These are phyloP conservation scores for Lagria hirta DNA, from an alignment of 2,888 invertebrate species.

Conservation along the genomic window DNA sequence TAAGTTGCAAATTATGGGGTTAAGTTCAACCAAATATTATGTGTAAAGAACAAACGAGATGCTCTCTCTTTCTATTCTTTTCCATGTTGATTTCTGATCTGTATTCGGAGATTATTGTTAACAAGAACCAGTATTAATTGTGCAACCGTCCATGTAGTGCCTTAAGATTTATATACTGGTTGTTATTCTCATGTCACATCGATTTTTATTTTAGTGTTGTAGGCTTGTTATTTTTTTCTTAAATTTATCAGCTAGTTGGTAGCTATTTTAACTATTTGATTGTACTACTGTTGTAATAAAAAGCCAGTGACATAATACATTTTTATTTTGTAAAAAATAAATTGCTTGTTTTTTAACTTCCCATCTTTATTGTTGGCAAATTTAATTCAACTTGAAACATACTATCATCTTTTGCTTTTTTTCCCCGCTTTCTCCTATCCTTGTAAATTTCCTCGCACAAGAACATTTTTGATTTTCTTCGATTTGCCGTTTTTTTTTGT, in stretches of 20 bases:
- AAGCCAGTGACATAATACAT: conserved; percentile 39
- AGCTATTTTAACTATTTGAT: conserved; percentile 29
- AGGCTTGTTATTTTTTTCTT: conserved; percentile 32
- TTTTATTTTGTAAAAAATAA: conserved; percentile 35
- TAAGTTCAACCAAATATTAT: conserved; percentile 33
- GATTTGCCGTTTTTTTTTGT: too few relatives aligned
- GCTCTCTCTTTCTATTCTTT: conserved; percentile 15
- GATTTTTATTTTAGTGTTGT: conserved; percentile 7
- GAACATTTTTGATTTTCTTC: too few relatives aligned
- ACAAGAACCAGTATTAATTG: conserved; percentile 35
- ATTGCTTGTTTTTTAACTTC: conserved; percentile 1
- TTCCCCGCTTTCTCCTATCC: too few relatives aligned
- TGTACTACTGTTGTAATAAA: conserved; percentile 34
- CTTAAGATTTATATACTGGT: conserved; percentile 30
- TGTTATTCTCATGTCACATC: conserved; percentile 11
- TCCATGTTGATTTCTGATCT: too few relatives aligned
- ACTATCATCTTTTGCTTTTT: too few relatives aligned
- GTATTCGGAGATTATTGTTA: conserved; percentile 24
- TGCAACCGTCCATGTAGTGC: conserved; percentile 37
- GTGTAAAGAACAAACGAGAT: conserved; percentile 5
- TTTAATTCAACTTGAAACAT: too few relatives aligned
- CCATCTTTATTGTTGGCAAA: too few relatives aligned
- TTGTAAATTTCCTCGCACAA: too few relatives aligned
- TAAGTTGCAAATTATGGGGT: conserved; percentile 20
- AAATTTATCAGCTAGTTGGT: conserved; percentile 23